These are phyloP conservation scores for Atherinosoma microstoma DNA, from an alignment of 2,797 vertebrate species.

Conservation along the genomic window DNA sequence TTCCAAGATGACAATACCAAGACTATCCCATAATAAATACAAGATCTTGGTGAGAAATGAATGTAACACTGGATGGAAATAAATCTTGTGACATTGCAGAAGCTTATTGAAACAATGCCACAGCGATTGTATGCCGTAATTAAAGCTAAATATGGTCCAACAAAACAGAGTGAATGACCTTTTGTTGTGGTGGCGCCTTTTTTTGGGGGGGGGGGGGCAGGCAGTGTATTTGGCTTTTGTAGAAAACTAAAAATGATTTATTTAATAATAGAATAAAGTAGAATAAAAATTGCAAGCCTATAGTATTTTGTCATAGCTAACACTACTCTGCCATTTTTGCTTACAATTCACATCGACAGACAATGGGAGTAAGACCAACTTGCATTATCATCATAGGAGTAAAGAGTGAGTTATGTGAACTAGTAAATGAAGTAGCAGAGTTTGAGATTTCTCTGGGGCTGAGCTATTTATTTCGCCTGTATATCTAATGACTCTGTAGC, in stretches of 20 bases:
- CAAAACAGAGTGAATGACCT: too few species aligned
- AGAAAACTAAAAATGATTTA: neutral
- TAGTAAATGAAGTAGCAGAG: slow-evolving; percentile 70
- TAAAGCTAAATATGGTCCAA: too few species aligned
- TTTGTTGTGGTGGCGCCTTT: too few species aligned
- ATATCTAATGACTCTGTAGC: slow-evolving; percentile 76
- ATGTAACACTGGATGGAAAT: too few species aligned
- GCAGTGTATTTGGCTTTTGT: neutral
- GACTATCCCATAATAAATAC: too few species aligned
- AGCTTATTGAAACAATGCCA: too few species aligned
- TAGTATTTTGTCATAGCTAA: slow-evolving; percentile 17
- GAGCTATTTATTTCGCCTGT: slow-evolving; percentile 77
- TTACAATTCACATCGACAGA: slow-evolving; percentile 14
- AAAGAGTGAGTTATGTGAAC: slow-evolving; percentile 60
- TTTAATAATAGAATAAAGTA: too few species aligned
- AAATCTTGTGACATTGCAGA: too few species aligned
- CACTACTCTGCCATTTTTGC: neutral
- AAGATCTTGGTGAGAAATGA: too few species aligned
- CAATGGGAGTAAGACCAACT: slow-evolving; percentile 14
- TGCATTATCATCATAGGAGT: slow-evolving; percentile 43
- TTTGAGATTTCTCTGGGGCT: slow-evolving; percentile 69
- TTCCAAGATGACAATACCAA: too few species aligned
- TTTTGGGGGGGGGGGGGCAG: too few species aligned
- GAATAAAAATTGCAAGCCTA: neutral
- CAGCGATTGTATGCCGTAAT: too few species aligned